Evolutionary conservation across 2,113 vertebrate species (phyloP), one percentile per base, ranked within the genome.

Genomic region (Toxostoma redivivum): DNA sequence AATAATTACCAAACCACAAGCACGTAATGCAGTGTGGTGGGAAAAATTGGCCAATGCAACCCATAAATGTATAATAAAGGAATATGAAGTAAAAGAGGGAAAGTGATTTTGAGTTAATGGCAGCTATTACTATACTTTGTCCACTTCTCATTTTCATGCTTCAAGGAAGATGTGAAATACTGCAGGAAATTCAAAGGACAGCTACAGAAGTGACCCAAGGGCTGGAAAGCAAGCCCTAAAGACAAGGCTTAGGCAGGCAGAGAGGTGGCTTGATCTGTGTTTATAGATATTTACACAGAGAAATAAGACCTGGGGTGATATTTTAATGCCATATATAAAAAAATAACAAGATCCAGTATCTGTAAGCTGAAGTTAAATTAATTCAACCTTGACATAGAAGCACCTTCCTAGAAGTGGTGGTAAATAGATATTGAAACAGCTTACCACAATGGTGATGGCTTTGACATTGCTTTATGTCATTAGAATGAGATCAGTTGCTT

Each of bases 131-230:
- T 4, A 67, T 74, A 64, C 88, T 83, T 93, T 83, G 94, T 92
- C 94, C 86, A 93, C 76, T 93, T 95, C 86, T 96, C 83, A 92
- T 93, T 94, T 96, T 96, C 86, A 92, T 96, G 95, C 95, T 92
- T 93, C 92, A 74, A 86, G 86, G 85, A 97, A 95, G 80, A 92
- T 47, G 22, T 95, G 94, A 96, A 94, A 91, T 94, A 94, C 91
- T 91, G 80, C 86, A 92, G 83, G 81, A 66, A 90, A 90, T 84
- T 90, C 76, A 88, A 83, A 94, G 45, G 56, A 94, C 72, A 84
- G 56, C 64, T 83, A 71, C 67, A 88, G 67, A 88, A 44, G 70
- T 88, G 83, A 74, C 67, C 83, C 35, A 81, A 86, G 60, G n/a
- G 12, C 65, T 94, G 56, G 44, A 93, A 90, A 44, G 48, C 76